Base-by-base conservation (phyloP, 53 echinoderm and acorn worm genomes). In the Arbacia lixula region DNA sequence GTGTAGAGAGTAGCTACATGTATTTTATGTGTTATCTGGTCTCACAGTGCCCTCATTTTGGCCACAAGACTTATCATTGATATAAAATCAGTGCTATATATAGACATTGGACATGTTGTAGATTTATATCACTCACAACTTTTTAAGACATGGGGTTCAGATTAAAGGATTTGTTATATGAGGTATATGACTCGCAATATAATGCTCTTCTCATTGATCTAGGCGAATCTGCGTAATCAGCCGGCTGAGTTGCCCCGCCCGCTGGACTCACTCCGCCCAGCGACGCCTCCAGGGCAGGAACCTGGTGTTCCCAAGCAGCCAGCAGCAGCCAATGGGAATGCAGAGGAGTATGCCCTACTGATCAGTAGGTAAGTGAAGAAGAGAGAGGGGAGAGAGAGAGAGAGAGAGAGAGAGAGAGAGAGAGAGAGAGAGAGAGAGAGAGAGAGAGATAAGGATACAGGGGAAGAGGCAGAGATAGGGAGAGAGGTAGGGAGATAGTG, bases 171-270 rank as follows among this genome's bases (percentile, higher is more conserved):
- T n/a, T n/a, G n/a, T n/a, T n/a, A n/a, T n/a, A n/a, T n/a, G n/a
- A n/a, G n/a, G n/a, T n/a, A n/a, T n/a, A n/a, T n/a, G n/a, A n/a
- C n/a, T n/a, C n/a, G n/a, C n/a, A n/a, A n/a, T n/a, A n/a, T n/a
- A n/a, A n/a, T n/a, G n/a, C 20, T 57, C 25, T 2, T 17, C 20
- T n/a, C 57, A 12, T 17, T n/a, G n/a, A n/a, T 46, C 33, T 85
- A 93, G 93, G 87, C 84, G 50, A 94, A 94, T 74, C 25, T 91
- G 50, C 89, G 89, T 19, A 90, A 60, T 19, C 85, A 95, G 39
- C 89, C 90, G 9, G 85, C 88, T 12, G 68, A 81, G 49, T 37
- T 69, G 28, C 74, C 46, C 14, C 14, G 46, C 8, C 46, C 14
- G 46, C 46, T 14, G 46, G 14, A n/a, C n/a, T n/a, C 46, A 10